Percentiles rank a stretch among this genome's conserved stretches.
These are phyloP conservation scores for Tympanuchus pallidicinctus DNA, from an alignment of 2,113 vertebrate genomes.

Conservation along the genomic window DNA sequence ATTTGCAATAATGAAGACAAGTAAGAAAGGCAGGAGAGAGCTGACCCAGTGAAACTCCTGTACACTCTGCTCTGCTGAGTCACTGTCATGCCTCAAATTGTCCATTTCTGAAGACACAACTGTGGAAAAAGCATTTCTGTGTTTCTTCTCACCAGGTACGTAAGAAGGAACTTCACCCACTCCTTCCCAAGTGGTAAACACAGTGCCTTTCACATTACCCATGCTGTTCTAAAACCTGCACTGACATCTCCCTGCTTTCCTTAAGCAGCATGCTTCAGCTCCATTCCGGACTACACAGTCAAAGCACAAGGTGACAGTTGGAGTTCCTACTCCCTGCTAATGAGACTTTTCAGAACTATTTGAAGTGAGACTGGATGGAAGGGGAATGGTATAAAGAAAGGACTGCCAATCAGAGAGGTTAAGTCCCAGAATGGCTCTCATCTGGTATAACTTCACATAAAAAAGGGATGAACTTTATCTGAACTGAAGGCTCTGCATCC, in stretches of 20 bases:
- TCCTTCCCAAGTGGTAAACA: slow-evolving; percentile 1
- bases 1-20: background rate
- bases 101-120: slow-evolving; percentile 7
- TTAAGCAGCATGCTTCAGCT: background rate
- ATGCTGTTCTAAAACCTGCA: background rate
- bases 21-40: background rate
- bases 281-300: background rate
- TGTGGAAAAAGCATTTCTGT: slow-evolving; percentile 29
- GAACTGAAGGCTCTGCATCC: background rate
- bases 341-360: background rate
- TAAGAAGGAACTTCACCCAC: background rate
- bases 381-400: background rate
- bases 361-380: background rate
- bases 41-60: slow-evolving; percentile 1
- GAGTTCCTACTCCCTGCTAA: background rate
- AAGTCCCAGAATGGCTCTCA: background rate
- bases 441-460: background rate
- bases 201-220: background rate
- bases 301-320: background rate
- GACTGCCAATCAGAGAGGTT: background rate
- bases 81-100: slow-evolving; percentile 4
- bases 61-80: background rate
- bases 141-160: background rate
- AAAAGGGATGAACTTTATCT: background rate
- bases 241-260: background rate